Percentiles rank a stretch among this genome's conserved stretches.
Evolutionary conservation across 2,888 invertebrate species (phyloP).

Genomic region (Ormyrus nitidulus): DNA sequence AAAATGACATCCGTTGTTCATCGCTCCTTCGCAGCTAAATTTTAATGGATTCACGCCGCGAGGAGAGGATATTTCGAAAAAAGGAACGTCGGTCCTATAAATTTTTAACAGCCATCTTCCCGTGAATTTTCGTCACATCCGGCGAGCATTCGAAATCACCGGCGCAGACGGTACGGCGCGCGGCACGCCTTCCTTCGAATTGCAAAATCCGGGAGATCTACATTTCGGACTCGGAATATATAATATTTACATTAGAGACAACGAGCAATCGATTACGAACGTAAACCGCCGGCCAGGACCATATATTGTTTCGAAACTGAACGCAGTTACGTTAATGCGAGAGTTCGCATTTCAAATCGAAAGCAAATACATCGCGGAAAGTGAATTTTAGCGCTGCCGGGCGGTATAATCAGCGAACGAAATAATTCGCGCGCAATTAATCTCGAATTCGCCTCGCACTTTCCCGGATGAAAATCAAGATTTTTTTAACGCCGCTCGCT

Average conservation of each 20-base stretch:
- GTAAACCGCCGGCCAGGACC: too few species aligned
- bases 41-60: too few species aligned
- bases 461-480: constrained; percentile 2
- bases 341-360: background rate
- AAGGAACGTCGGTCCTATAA: too few species aligned
- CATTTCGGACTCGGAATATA: background rate
- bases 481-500: background rate
- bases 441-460: background rate
- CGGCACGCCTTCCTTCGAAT: constrained; percentile 31
- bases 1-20: too few species aligned
- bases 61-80: too few species aligned
- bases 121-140: constrained; percentile 34
- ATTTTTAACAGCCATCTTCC: too few species aligned
- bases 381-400: background rate
- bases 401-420: background rate
- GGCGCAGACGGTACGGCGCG: background rate
- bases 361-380: background rate
- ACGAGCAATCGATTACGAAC: too few species aligned
- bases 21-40: too few species aligned
- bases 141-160: constrained; percentile 32
- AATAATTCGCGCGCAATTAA: background rate
- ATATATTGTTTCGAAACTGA: too few species aligned
- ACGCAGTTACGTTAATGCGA: too few species aligned
- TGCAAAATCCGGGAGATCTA: constrained; percentile 29
- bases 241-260: too few species aligned